Evolutionary conservation across 1,140 invertebrate species (phyloP), one percentile per base, ranked within the genome.

Genomic region (Helicorthomorpha holstii): DNA sequence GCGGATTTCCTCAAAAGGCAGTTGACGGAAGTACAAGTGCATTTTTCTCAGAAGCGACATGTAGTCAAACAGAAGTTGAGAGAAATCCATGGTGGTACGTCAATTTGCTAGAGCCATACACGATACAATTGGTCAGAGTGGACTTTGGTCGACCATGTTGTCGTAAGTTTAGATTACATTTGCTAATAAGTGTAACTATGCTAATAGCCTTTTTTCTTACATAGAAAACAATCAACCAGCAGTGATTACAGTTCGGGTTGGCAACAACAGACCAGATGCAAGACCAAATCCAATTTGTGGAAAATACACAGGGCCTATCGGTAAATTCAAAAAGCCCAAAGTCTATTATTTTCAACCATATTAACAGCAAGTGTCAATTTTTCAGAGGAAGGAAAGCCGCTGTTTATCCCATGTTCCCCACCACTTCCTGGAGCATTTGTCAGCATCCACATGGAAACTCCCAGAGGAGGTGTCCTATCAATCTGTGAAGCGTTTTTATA

Each of bases 401-500:
- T 93, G 0, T 94, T 92, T 65, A 66, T 94, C 41, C 89, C 89
- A 0, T 94, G 90, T 69, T 91, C 90, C 65, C 88, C 88, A 1
- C 88, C 89, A 0, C 92, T 93, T 85, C 86, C 89, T 0, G 89
- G 89, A 2, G 89, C 89, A 16, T 94, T 93, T 64, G 87, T 94
- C 48, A 88, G 83, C 51, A 85, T 94, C 0, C 88, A 93, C 63
- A 65, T 93, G 44, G 87, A 93, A 69, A 77, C 79, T 0, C 64
- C 68, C 1, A 69, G 79, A 0, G 70, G 73, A 3, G 74, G 72
- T 24, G 81, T 86, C 46, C 69, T 94, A 2, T 92, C 88, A 0
- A 85, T 94, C n/a, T 94, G 89, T 65, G 89, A 94, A 69, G 85
- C 87, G 0, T 93, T 94, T 62, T 89, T 93, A 14, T 94, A 93